phyloP scores from a whole-genome alignment of 2,888 invertebrate genomes.

The Drosophila neotestacea region DNA sequence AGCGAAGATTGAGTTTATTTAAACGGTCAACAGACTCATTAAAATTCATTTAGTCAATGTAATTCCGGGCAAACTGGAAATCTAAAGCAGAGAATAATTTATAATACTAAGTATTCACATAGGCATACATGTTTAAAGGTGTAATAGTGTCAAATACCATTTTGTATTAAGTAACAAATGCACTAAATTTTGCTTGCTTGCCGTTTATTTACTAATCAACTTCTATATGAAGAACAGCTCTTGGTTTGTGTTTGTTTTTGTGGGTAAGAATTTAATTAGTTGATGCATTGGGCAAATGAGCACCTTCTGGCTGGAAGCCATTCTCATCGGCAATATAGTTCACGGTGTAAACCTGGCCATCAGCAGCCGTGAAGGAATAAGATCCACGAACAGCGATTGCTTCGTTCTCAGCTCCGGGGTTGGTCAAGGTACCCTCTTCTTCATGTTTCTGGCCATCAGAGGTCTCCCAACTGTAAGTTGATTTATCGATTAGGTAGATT shows the following conservation, averaged over 20 bases:
- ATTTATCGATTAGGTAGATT: background rate
- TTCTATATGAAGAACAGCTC: slow-evolving; percentile 71
- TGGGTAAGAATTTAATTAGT: slow-evolving; percentile 27
- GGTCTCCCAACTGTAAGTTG: slow-evolving; percentile 79
- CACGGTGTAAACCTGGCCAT: slow-evolving; percentile 87
- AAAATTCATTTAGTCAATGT: background rate
- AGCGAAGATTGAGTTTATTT: no score
- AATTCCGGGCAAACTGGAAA: background rate
- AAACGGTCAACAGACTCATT: slow-evolving; percentile 36
- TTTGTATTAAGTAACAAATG: background rate
- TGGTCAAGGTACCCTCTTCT: slow-evolving; percentile 86
- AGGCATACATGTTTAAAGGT: background rate
- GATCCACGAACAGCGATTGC: slow-evolving; percentile 86
- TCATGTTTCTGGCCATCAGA: slow-evolving; percentile 86
- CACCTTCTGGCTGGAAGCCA: slow-evolving; percentile 86
- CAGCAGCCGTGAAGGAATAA: slow-evolving; percentile 87
- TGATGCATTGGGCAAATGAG: slow-evolving; percentile 72
- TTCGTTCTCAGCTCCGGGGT: slow-evolving; percentile 87
- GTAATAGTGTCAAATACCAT: background rate
- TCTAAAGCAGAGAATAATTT: background rate
- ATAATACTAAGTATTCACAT: background rate
- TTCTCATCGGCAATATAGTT: slow-evolving; percentile 85
- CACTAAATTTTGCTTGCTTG: slow-evolving; percentile 43
- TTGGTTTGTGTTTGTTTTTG: slow-evolving; percentile 41
- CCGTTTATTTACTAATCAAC: slow-evolving; percentile 67